These are phyloP conservation scores for Harpagifer antarcticus DNA, from an alignment of 2,797 vertebrate genomes.

Conservation along the genomic window DNA sequence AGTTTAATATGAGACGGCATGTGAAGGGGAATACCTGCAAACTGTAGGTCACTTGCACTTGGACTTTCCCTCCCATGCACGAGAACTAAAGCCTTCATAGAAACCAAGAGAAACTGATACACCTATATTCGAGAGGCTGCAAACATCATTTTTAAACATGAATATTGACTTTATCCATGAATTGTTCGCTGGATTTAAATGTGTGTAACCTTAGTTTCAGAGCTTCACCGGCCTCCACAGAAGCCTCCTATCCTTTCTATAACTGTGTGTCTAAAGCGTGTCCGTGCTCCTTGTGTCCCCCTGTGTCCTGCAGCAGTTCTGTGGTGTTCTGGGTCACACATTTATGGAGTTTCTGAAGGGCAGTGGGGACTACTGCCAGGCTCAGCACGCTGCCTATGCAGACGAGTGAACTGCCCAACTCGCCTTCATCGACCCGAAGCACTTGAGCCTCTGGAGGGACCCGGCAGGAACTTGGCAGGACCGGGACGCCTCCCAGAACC, in stretches of 20 bases:
- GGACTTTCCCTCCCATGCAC: no score
- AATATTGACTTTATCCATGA: no score
- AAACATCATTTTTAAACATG: no score
- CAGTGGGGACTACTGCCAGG: conserved; percentile 99
- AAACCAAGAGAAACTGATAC: no score
- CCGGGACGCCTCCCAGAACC: conserved; percentile 89
- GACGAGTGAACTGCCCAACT: conserved; percentile 95
- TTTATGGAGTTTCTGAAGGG: conserved; percentile 99
- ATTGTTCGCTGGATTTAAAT: no score
- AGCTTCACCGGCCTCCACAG: no score
- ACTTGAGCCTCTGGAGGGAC: conserved; percentile 80
- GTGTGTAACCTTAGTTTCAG: background rate
- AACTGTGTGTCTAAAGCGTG: background rate
- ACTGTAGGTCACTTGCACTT: no score
- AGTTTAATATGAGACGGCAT: no score
- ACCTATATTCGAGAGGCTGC: no score
- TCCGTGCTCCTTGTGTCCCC: background rate
- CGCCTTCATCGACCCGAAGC: conserved; percentile 65
- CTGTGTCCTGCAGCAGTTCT: conserved; percentile 94
- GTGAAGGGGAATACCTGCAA: no score
- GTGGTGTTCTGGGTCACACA: conserved; percentile 99
- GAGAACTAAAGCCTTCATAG: no score
- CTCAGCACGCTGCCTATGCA: conserved; percentile 99
- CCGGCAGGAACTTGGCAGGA: conserved; percentile 85
- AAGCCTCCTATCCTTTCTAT: background rate